phyloP scores from a whole-genome alignment of 2,113 vertebrate genomes.

The Calyptommatus sinebrachiatus region DNA sequence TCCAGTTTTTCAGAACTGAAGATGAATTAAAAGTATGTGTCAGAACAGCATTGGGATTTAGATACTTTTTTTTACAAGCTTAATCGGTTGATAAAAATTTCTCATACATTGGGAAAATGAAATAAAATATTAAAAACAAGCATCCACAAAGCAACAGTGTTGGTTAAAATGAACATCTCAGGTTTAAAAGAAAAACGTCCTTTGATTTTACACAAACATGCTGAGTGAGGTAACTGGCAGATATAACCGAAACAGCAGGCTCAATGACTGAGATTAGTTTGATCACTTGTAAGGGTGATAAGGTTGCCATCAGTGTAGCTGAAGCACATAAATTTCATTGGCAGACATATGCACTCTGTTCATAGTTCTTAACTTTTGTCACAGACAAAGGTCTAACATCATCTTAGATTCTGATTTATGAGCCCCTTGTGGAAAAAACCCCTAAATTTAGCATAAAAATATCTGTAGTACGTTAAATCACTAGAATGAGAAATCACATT shows the following conservation, averaged over 20 bases:
- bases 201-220: neutral
- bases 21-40: too few species aligned
- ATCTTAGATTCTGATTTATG: conserved; percentile 37
- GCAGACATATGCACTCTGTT: conserved; percentile 5
- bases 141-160: neutral
- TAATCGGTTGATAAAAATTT: too few species aligned
- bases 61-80: too few species aligned
- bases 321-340: neutral
- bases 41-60: too few species aligned
- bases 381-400: conserved; percentile 8
- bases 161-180: neutral
- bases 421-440: conserved; percentile 20
- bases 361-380: conserved; percentile 39
- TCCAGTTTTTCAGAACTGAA: too few species aligned
- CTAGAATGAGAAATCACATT: conserved; percentile 34
- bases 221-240: neutral
- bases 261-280: neutral
- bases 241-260: neutral
- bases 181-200: neutral
- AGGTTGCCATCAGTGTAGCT: neutral
- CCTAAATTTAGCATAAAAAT: conserved; percentile 35
- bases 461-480: conserved; percentile 37
- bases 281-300: neutral
- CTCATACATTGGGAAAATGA: too few species aligned
- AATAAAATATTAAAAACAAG: too few species aligned